Evolutionary conservation across 2,888 invertebrate species (phyloP), one percentile per base, ranked within the genome.

Genomic region (Amiota minor): DNA sequence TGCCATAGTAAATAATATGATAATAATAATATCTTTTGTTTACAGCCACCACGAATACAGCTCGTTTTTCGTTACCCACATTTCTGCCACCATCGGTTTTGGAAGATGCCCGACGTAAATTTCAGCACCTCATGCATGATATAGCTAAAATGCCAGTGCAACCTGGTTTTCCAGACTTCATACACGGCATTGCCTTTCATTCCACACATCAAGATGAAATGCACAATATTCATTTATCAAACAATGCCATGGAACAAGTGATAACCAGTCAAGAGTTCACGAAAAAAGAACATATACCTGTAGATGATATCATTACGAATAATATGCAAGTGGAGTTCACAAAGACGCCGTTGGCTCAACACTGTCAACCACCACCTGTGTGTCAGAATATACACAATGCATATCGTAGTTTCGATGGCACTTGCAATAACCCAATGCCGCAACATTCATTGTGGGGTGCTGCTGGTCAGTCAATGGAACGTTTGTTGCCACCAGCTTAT

Each of bases 371-470:
- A 3, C 87, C 84, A 4, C 91, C 91, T 0, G 70, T 80, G 0
- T 93, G 93, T 79, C 88, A 90, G 0, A 75, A 82, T 11, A 75
- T 89, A 0, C 87, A 89, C 0, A 88, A 86, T 12, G 92, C 91
- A 71, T 96, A 94, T 89, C 91, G 97, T 72, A 92, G 92, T 1
- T 89, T 94, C 20, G 95, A 95, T 84, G 97, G 97, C 0, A 93
- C 94, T 12, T 98, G 97, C 88, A 97, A 97, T 89, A 97, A 97
- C 89, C 91, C 92, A 14, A 14, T 82, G 75, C 77, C 86, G 0
- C 77, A 81, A 4, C 86, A 86, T 20, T 79, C 87, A 0, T 77
- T 82, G 46, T 95, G 95, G 94, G 97, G 97, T 3, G 91, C 93
- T 18, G 91, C 92, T 10, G 90, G 92, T 68, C 92, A 93, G 20